Conservation (phyloP, 2,888 invertebrate species). For the Caenorhabditis becei region DNA sequence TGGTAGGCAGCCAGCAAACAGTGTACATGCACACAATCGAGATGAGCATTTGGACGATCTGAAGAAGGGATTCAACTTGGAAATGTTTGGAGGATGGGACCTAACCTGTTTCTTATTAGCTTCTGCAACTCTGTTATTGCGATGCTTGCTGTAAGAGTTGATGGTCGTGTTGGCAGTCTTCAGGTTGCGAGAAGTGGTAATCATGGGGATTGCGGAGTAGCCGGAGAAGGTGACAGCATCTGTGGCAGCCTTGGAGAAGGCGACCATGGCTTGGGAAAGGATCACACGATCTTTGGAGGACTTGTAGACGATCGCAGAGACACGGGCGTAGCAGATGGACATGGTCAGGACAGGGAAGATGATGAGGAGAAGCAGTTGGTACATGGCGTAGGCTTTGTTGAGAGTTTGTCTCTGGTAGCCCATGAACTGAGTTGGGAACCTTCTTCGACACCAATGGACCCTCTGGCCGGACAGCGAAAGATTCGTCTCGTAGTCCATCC, state of each 20-base stretch:
- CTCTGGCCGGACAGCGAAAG: slow-evolving; percentile 56
- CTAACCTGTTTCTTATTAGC: slow-evolving; percentile 75
- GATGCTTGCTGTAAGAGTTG: slow-evolving; percentile 67
- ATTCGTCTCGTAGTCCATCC: slow-evolving; percentile 83
- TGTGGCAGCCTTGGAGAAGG: slow-evolving; percentile 74
- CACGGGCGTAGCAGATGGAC: slow-evolving; percentile 86
- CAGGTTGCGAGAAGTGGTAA: slow-evolving; percentile 62
- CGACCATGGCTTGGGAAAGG: slow-evolving; percentile 73
- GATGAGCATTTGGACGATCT: slow-evolving; percentile 88
- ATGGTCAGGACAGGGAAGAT: slow-evolving; percentile 86
- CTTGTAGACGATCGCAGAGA: slow-evolving; percentile 82
- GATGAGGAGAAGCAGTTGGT: slow-evolving; percentile 85
- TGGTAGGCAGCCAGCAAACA: slow-evolving; percentile 86
- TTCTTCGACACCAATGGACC: slow-evolving; percentile 69
- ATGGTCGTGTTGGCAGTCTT: slow-evolving; percentile 70
- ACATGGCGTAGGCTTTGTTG: slow-evolving; percentile 70
- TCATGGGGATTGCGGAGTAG: slow-evolving; percentile 73
- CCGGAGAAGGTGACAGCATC: slow-evolving; percentile 74
- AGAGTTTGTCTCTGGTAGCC: slow-evolving; percentile 57
- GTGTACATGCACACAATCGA: slow-evolving; percentile 87
- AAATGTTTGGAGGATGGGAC: not conserved
- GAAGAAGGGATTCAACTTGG: slow-evolving; percentile 19
- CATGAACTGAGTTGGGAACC: slow-evolving; percentile 62
- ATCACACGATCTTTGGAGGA: slow-evolving; percentile 71
- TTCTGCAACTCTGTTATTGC: slow-evolving; percentile 71